phyloP scores from a whole-genome alignment of 2,113 vertebrate genomes.

The Bufo gargarizans region DNA sequence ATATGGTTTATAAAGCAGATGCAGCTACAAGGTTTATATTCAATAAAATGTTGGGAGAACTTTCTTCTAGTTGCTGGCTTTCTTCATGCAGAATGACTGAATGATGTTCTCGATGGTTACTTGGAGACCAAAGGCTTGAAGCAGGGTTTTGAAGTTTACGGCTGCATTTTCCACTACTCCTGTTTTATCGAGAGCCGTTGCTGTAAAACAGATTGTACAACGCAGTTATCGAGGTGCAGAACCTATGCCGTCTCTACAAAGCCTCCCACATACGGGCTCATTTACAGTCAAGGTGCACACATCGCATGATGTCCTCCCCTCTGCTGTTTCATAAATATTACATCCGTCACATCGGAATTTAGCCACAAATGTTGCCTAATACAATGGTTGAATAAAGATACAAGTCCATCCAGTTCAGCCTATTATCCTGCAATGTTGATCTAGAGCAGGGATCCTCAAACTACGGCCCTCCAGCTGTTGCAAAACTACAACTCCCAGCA shows the following conservation, averaged over 20 bases:
- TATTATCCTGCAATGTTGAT: too few species aligned
- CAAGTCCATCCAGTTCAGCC: too few species aligned
- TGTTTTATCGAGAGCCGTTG: slow-evolving; percentile 66
- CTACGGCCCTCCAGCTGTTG: too few species aligned
- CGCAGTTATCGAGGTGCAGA: not conserved
- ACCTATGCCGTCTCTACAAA: too few species aligned
- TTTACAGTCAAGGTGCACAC: too few species aligned
- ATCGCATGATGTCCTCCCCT: too few species aligned
- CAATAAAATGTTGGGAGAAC: slow-evolving; percentile 74
- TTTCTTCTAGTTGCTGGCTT: slow-evolving; percentile 14
- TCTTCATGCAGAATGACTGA: slow-evolving; percentile 56
- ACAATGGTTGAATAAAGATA: accelerated
- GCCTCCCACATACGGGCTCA: too few species aligned
- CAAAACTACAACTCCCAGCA: too few species aligned
- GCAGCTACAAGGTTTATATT: slow-evolving; percentile 79
- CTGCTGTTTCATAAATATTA: too few species aligned
- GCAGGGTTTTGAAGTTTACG: slow-evolving; percentile 73
- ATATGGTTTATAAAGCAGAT: slow-evolving; percentile 73
- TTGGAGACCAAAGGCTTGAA: slow-evolving; percentile 78
- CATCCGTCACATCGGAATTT: too few species aligned
- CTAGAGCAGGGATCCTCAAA: too few species aligned
- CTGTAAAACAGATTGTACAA: slow-evolving; percentile 64
- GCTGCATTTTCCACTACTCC: slow-evolving; percentile 61
- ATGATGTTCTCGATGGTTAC: slow-evolving; percentile 79
- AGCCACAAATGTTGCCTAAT: too few species aligned